phyloP scores from a whole-genome alignment of 2,113 vertebrate species.

The Malurus elegans region DNA sequence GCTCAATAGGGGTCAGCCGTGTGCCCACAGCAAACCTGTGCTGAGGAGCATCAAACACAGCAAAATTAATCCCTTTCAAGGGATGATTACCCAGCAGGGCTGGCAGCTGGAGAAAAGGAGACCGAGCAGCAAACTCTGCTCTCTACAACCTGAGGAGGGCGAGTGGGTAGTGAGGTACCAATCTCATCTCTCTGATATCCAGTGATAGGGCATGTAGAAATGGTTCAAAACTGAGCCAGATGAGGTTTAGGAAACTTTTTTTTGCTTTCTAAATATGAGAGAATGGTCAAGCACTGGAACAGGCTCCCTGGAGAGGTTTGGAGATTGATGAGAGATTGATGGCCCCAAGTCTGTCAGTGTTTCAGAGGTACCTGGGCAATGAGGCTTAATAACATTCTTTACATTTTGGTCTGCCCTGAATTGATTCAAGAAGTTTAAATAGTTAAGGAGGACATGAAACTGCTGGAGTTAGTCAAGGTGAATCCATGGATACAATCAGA shows the following conservation, averaged over 20 bases:
- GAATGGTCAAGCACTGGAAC: neutral
- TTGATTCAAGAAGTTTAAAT: neutral
- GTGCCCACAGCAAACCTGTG: neutral
- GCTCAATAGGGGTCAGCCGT: neutral
- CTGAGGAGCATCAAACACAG: neutral
- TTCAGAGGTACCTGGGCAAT: neutral
- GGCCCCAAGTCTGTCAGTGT: neutral
- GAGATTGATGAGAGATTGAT: neutral
- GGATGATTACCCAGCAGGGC: neutral
- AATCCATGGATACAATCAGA: neutral
- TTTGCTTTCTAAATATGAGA: neutral
- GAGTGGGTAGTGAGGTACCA: neutral
- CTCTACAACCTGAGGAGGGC: neutral
- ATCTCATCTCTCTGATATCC: neutral
- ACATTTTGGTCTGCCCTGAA: neutral
- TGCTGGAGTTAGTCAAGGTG: neutral
- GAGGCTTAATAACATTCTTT: neutral
- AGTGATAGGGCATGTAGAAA: accelerated
- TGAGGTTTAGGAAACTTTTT: neutral
- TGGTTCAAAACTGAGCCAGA: neutral
- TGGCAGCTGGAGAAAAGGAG: neutral
- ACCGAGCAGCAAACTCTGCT: neutral
- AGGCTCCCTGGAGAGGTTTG: neutral
- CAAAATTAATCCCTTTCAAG: neutral
- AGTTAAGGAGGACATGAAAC: neutral